Conservation (phyloP, 1,140 invertebrate species). For the Zophobas morio region DNA sequence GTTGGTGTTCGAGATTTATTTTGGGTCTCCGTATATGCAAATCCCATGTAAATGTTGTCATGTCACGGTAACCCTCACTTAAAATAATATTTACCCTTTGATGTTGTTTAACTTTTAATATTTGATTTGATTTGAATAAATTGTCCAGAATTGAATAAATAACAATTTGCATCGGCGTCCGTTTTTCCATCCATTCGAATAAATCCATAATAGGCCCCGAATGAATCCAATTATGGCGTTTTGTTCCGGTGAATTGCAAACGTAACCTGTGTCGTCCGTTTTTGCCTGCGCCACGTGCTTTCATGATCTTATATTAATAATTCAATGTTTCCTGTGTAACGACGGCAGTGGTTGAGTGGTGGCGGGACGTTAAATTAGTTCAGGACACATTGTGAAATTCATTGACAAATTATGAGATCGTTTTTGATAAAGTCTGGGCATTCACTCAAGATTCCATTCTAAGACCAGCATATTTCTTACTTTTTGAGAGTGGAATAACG, state of each 20-base stretch:
- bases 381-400: no score
- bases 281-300: constrained; percentile 61
- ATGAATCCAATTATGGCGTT: constrained; percentile 19
- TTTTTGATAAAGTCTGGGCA: no score
- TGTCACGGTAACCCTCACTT: constrained; percentile 45
- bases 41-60: constrained; percentile 23
- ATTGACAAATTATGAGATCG: no score
- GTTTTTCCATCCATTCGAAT: constrained; percentile 8
- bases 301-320: constrained; percentile 68
- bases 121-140: constrained; percentile 52
- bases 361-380: no score
- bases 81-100: constrained; percentile 55
- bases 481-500: no score
- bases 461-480: no score
- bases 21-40: constrained; percentile 14
- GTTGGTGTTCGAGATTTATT: constrained; percentile 1
- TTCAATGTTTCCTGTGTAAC: constrained; percentile 65
- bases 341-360: no score
- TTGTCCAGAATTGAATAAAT: constrained; percentile 42
- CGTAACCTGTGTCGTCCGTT: not conserved
- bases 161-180: constrained; percentile 24
- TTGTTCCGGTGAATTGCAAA: not conserved
- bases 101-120: constrained; percentile 52
- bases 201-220: not conserved
- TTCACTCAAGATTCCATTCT: no score